A percentile compares a stretch with the other conserved stretches of the same genome.
Conservation (phyloP, 2,888 invertebrate species). For the Brachyptera putata region DNA sequence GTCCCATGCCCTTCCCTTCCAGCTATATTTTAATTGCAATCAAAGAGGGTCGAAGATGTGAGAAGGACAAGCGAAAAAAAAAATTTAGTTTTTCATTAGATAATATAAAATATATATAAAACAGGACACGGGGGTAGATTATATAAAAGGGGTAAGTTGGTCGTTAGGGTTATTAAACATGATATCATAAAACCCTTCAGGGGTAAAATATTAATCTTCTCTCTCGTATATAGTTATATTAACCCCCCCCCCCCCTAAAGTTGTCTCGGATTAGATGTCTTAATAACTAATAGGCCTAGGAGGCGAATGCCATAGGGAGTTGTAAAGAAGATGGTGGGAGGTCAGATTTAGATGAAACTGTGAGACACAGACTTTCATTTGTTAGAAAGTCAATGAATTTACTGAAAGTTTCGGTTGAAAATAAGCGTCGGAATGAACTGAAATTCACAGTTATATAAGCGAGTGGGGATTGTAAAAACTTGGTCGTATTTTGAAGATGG, state of each 20-base stretch:
- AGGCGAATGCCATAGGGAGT: neutral
- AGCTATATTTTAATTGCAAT: slow-evolving; percentile 15
- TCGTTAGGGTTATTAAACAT: slow-evolving; percentile 9
- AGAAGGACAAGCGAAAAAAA: neutral
- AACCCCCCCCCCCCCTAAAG: neutral
- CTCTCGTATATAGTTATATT: neutral
- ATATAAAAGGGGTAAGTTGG: neutral
- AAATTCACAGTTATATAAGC: no score
- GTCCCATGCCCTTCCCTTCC: neutral
- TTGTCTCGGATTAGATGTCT: slow-evolving; percentile 16
- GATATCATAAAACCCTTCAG: slow-evolving; percentile 17
- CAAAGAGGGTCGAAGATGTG: slow-evolving; percentile 2
- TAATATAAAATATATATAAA: no score
- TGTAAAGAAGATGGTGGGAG: neutral
- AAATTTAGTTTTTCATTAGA: neutral
- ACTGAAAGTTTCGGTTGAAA: neutral
- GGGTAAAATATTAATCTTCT: slow-evolving; percentile 14
- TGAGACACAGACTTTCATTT: no score
- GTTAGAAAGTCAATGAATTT: neutral
- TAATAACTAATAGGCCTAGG: slow-evolving; percentile 7
- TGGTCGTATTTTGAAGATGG: no score
- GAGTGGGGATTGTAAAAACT: no score
- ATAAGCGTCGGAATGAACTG: no score
- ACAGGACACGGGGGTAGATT: neutral
- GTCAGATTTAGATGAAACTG: slow-evolving; percentile 8